A percentile compares a stretch with the other conserved stretches of the same genome.
Conservation (phyloP, 1,140 invertebrate species). For the Magallana gigas region DNA sequence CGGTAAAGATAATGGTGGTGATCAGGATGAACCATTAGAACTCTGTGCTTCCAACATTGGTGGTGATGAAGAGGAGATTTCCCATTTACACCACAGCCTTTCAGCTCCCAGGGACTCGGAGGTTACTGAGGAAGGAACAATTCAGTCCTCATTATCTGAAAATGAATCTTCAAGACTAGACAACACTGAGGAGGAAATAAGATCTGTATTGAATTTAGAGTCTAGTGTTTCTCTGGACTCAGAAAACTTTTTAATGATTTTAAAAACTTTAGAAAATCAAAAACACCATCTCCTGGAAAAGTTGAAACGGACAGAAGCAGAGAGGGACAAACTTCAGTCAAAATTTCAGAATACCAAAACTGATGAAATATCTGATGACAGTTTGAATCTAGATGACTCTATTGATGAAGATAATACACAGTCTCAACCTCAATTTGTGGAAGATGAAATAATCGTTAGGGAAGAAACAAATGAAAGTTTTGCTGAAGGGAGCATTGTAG, state of each 20-base stretch:
- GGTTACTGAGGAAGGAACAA: not conserved
- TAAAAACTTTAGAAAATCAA: slow-evolving; percentile 9
- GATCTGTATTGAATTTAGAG: slow-evolving; percentile 16
- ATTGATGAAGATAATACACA: not conserved
- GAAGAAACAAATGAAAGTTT: not conserved
- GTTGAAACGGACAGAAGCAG: not conserved
- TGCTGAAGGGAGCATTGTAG: too few species aligned
- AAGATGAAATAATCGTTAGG: not conserved
- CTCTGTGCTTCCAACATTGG: not conserved
- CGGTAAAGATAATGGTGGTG: not conserved
- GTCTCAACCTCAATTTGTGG: not conserved
- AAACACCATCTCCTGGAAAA: not conserved
- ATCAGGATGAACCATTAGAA: not conserved
- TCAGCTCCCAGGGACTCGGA: not conserved
- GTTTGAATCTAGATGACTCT: slow-evolving; percentile 1
- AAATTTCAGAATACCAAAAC: not conserved
- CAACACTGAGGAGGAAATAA: not conserved
- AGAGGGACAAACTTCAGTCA: not conserved
- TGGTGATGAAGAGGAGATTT: not conserved
- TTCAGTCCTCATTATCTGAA: not conserved
- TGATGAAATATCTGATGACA: not conserved
- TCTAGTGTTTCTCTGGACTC: not conserved
- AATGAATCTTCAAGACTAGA: not conserved
- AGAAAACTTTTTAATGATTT: not conserved
- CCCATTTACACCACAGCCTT: not conserved